phyloP scores from a whole-genome alignment of 2,888 invertebrate genomes.

The Nipponacmea schrenckii region DNA sequence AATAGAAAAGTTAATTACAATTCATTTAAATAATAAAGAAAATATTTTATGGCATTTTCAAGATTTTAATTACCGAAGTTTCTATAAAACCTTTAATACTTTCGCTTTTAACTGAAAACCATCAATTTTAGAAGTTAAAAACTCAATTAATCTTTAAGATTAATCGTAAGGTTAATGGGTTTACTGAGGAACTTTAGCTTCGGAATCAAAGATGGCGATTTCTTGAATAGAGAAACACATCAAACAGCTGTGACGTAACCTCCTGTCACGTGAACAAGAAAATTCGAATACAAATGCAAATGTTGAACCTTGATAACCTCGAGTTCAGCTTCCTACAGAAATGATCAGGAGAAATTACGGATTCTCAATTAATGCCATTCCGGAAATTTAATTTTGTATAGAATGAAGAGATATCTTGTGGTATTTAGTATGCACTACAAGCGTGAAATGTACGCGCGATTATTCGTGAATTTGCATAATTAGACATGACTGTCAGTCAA shows the following conservation, averaged over 20 bases:
- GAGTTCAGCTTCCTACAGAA: too few relatives aligned
- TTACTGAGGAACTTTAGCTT: too few relatives aligned
- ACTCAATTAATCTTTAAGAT: too few relatives aligned
- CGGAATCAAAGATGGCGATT: too few relatives aligned
- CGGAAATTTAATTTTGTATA: constrained; percentile 6
- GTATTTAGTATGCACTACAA: constrained; percentile 2
- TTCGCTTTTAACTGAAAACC: too few relatives aligned
- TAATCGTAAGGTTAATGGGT: too few relatives aligned
- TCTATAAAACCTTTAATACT: too few relatives aligned
- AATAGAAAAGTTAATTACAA: too few relatives aligned
- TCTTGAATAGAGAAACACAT: background rate
- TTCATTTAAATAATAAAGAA: too few relatives aligned
- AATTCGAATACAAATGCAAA: background rate
- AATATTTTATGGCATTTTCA: too few relatives aligned
- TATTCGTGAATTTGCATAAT: constrained; percentile 4
- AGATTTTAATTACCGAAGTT: too few relatives aligned
- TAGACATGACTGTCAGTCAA: background rate
- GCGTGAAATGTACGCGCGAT: constrained; percentile 6
- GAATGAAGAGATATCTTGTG: background rate
- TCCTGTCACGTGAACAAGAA: background rate
- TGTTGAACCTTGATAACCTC: background rate
- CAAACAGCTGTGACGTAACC: constrained; percentile 9
- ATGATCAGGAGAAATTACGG: background rate
- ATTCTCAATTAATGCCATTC: background rate
- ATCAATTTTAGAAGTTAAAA: too few relatives aligned